Percentiles rank a stretch among this genome's conserved stretches.
These are phyloP conservation scores for Garra rufa DNA, from an alignment of 2,113 vertebrate genomes.

Conservation along the genomic window DNA sequence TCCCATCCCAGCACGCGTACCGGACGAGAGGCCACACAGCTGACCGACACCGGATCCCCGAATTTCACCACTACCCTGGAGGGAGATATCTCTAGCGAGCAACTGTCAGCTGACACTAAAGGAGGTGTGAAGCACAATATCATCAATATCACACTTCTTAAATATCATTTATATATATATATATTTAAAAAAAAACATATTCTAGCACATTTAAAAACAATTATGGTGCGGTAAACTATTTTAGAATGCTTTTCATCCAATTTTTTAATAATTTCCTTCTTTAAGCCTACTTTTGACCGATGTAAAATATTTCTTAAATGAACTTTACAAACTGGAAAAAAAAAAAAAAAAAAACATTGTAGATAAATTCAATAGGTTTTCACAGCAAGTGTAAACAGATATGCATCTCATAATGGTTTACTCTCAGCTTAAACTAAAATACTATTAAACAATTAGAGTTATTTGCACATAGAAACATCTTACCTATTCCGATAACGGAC, in stretches of 20 bases:
- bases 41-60: slow-evolving; percentile 77
- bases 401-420: background rate
- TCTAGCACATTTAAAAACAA: background rate
- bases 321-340: background rate
- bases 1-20: slow-evolving; percentile 81
- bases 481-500: slow-evolving; percentile 73
- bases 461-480: slow-evolving; percentile 22
- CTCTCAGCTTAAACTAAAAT: background rate
- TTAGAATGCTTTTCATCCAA: background rate
- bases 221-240: background rate
- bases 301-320: too few relatives aligned
- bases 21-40: slow-evolving; percentile 75
- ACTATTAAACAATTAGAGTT: background rate
- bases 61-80: slow-evolving; percentile 77
- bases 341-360: too few relatives aligned
- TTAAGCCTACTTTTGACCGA: too few relatives aligned
- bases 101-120: slow-evolving; percentile 75
- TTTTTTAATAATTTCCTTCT: too few relatives aligned
- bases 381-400: background rate
- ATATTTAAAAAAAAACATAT: background rate
- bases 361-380: background rate
- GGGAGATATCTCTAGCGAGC: slow-evolving; percentile 77
- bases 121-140: slow-evolving; percentile 25
- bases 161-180: too few relatives aligned
- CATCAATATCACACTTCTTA: background rate